A percentile compares a stretch with the other conserved stretches of the same genome.
Conservation (phyloP, 2,113 vertebrate genomes). For the Struthidea cinerea region DNA sequence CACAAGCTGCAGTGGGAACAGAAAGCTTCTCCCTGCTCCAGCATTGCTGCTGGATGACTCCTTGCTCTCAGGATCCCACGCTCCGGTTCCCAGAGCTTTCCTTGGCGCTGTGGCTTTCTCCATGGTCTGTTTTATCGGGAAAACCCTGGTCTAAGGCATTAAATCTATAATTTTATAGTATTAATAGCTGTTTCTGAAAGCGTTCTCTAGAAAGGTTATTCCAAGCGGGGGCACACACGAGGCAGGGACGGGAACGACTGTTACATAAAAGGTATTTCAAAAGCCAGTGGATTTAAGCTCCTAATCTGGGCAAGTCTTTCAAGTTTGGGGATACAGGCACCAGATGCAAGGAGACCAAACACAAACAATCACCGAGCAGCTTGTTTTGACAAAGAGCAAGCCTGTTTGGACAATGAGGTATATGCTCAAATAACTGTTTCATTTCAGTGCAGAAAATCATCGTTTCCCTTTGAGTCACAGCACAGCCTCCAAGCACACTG, state of each 20-base stretch:
- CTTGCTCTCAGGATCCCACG: background rate
- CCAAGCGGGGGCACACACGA: background rate
- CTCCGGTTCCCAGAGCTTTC: background rate
- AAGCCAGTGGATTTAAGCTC: background rate
- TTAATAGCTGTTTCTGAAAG: background rate
- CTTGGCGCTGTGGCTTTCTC: background rate
- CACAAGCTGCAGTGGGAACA: background rate
- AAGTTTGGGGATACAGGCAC: background rate
- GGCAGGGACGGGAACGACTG: accelerated
- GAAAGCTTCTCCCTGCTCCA: background rate
- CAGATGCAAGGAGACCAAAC: background rate
- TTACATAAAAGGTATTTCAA: conserved; percentile 24
- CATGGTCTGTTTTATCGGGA: accelerated
- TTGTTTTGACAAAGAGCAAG: conserved; percentile 8
- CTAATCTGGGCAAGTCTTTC: conserved; percentile 36
- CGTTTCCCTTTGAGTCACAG: background rate
- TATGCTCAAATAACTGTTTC: background rate
- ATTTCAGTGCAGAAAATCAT: background rate
- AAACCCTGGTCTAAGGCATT: background rate
- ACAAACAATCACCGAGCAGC: background rate
- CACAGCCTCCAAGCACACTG: background rate
- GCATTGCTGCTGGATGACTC: background rate
- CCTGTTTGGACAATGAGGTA: background rate
- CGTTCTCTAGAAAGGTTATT: accelerated
- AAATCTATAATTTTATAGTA: accelerated